These are phyloP conservation scores for cattle (Bos taurus) DNA, from an alignment of 2,113 vertebrate species.

Conservation along the genomic window DNA sequence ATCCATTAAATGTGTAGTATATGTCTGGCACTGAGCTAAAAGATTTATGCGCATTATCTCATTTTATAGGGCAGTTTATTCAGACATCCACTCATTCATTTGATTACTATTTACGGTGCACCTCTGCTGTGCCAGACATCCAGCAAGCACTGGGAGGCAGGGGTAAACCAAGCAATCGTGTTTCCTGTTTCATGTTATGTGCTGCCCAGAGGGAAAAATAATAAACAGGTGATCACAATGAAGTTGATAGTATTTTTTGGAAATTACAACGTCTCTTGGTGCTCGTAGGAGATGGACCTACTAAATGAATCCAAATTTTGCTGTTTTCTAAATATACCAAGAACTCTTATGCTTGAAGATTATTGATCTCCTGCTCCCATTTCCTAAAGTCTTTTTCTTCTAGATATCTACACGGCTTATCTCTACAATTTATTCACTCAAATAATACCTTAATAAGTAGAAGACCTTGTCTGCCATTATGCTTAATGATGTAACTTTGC, in stretches of 20 bases:
- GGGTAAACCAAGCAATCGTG: background rate
- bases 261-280: background rate
- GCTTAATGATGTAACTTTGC: background rate
- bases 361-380: background rate
- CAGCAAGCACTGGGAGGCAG: background rate
- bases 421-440: background rate
- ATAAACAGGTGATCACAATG: background rate
- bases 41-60: conserved; percentile 65
- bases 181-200: background rate
- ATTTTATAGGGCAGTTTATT: conserved; percentile 67
- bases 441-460: background rate
- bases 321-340: background rate
- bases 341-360: background rate
- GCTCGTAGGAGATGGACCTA: background rate
- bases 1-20: conserved; percentile 19
- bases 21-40: conserved; percentile 15
- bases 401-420: background rate
- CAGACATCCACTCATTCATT: conserved; percentile 60
- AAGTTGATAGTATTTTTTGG: background rate
- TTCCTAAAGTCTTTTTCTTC: background rate
- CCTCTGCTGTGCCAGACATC: background rate
- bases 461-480: background rate
- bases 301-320: background rate
- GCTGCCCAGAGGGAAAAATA: background rate
- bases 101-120: conserved; percentile 63